Conservation (phyloP, 2,888 invertebrate species). For the Spilarctia lutea region DNA sequence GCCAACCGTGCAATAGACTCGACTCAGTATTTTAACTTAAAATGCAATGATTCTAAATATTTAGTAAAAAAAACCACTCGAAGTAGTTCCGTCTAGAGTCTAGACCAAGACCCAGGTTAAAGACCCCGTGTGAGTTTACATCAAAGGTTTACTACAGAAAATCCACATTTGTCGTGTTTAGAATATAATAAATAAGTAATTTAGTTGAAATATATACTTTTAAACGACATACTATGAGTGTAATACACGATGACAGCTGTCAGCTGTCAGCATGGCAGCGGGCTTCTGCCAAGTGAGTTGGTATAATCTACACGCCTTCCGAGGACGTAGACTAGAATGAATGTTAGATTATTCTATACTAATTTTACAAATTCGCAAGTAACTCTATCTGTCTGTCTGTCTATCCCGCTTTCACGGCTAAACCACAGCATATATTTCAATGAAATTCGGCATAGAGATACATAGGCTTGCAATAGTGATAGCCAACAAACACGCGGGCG, state of each 20-base stretch:
- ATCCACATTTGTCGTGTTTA: conserved; percentile 36
- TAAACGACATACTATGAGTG: conserved; percentile 1
- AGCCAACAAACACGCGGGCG: too few relatives aligned
- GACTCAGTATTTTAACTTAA: too few relatives aligned
- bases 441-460: too few relatives aligned
- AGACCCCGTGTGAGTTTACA: conserved; percentile 38
- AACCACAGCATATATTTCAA: too few relatives aligned
- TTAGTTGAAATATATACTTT: not conserved
- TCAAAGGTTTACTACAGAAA: conserved; percentile 33
- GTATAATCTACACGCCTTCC: not conserved
- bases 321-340: too few relatives aligned
- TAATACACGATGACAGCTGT: conserved; percentile 6
- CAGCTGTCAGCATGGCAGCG: not conserved
- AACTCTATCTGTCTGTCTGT: too few relatives aligned
- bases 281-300: not conserved
- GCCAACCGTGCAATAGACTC: too few relatives aligned
- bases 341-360: too few relatives aligned
- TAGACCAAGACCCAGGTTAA: conserved; percentile 23
- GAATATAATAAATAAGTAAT: conserved; percentile 40
- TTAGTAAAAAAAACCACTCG: conserved; percentile 14
- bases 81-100: conserved; percentile 24
- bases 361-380: too few relatives aligned
- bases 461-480: too few relatives aligned
- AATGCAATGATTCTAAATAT: not conserved
- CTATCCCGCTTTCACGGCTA: too few relatives aligned